Evolutionary conservation across 2,888 invertebrate genomes (phyloP).

Genomic region (Diploptera punctata): DNA sequence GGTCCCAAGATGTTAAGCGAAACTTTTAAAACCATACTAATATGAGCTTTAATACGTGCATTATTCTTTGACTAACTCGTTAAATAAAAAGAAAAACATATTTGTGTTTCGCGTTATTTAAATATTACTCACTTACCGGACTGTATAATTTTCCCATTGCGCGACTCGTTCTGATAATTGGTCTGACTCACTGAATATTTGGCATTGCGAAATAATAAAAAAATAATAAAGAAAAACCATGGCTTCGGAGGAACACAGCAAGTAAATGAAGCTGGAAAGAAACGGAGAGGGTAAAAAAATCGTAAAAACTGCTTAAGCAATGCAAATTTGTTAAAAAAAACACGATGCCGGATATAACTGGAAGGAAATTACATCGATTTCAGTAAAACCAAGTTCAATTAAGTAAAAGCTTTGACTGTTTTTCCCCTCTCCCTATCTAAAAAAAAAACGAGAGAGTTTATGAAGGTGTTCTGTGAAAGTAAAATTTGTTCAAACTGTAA

Average conservation of each 20-base stretch:
- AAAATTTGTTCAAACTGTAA: too few relatives aligned
- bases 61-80: too few relatives aligned
- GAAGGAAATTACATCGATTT: not conserved
- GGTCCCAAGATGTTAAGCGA: too few relatives aligned
- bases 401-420: too few relatives aligned
- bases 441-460: too few relatives aligned
- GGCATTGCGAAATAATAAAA: not conserved
- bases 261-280: not conserved
- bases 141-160: slow-evolving; percentile 2
- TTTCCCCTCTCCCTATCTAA: too few relatives aligned
- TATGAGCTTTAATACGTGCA: too few relatives aligned
- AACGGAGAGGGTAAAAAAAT: too few relatives aligned
- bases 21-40: too few relatives aligned
- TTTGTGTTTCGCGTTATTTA: not conserved
- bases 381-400: too few relatives aligned
- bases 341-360: not conserved
- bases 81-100: too few relatives aligned
- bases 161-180: not conserved
- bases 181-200: not conserved
- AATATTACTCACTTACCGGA: not conserved
- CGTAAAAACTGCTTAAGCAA: not conserved
- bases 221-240: not conserved
- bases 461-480: too few relatives aligned
- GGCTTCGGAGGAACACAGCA: not conserved
- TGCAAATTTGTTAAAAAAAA: not conserved